Evolutionary conservation across 2,888 invertebrate species (phyloP), one percentile per base, ranked within the genome.

Genomic region (Zhengitettix transpicula): DNA sequence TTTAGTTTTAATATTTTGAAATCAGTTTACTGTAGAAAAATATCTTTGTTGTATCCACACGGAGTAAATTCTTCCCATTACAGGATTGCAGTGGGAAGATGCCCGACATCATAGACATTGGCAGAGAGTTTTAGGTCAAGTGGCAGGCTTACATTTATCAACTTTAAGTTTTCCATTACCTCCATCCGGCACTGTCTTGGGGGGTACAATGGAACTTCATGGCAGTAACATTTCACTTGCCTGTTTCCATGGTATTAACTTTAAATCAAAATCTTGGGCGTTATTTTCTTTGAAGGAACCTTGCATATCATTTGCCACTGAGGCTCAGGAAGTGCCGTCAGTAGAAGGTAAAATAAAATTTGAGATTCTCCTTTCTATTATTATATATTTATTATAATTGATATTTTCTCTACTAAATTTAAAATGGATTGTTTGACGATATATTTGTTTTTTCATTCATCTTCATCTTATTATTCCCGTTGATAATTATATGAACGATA

Each of bases 221-320:
- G 89, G 69, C 47, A 63, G 61, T 63, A 92, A 96, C 73, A 89
- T 97, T 61, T 93, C 95, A 9, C 76, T 97, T 65, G 96, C 95
- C 7, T 97, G 97, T 73, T 97, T 97, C 79, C 95, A 97, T 73
- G 97, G 97, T 44, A 90, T 93, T 70, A 96, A 96, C 75, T 94
- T 97, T 73, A 92, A 94, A 67, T 84, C 93, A 60, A 95, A 95
- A 74, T 91, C 90, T 1, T 97, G 97, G 96, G 96, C 95, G 9
- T 73, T 97, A 64, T 97, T 97, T 73, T 93, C 92, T 67, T 77
- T 97, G 64, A 87, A 89, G 71, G 92, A 96, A 68, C 95, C 95
- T 0, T 88, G 87, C 69, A 92, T 95, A 65, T 89, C 88, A 69
- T 95, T 95, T 73, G 87, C 91, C 15, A 92, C 94, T 0, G 94